phyloP scores from a whole-genome alignment of 1,140 invertebrate species.

The Latrodectus geometricus region DNA sequence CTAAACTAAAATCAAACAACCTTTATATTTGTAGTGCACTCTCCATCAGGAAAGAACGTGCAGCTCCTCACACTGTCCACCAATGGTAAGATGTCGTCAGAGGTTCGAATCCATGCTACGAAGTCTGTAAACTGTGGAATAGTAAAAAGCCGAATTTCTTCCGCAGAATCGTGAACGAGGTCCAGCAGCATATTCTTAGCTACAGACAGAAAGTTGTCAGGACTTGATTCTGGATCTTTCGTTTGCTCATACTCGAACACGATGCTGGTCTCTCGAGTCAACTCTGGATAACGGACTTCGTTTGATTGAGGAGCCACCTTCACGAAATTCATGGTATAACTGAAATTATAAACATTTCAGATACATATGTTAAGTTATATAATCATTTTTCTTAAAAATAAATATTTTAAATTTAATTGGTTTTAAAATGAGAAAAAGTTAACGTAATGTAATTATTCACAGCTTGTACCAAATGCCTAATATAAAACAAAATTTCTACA shows the following conservation, averaged over 20 bases:
- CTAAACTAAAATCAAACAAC: background rate
- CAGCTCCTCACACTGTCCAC: background rate
- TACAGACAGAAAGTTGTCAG: conserved; percentile 4
- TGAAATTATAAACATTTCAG: conserved; percentile 11
- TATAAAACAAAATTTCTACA: too few species aligned
- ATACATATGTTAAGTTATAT: too few species aligned
- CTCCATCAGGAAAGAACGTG: background rate
- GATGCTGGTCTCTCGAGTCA: conserved; percentile 10
- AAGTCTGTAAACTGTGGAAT: conserved; percentile 46
- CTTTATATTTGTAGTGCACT: background rate
- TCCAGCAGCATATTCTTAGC: conserved; percentile 41
- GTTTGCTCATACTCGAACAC: conserved; percentile 43
- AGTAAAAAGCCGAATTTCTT: conserved; percentile 35
- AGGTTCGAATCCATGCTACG: conserved; percentile 20
- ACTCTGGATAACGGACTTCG: background rate
- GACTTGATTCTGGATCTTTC: background rate
- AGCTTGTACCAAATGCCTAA: too few species aligned
- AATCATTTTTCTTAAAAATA: too few species aligned
- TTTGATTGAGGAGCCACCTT: background rate
- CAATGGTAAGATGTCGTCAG: background rate
- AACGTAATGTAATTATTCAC: too few species aligned
- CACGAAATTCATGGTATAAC: conserved; percentile 20
- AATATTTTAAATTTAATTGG: too few species aligned
- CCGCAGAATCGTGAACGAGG: background rate
- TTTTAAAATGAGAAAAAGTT: too few species aligned